Evolutionary conservation across 2,113 vertebrate species (phyloP).

Genomic region (Caloenas nicobarica): DNA sequence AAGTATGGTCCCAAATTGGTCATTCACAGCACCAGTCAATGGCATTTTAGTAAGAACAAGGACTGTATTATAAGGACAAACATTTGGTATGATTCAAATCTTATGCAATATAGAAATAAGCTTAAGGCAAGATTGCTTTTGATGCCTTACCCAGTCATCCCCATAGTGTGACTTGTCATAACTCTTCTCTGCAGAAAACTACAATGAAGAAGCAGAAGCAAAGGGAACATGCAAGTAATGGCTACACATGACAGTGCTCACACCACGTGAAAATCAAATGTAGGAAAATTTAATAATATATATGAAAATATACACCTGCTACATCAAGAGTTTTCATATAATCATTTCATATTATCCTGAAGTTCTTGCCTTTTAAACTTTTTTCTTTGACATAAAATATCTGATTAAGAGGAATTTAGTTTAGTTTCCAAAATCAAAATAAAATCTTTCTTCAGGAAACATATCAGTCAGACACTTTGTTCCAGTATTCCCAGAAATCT

Average conservation of each 20-base stretch:
- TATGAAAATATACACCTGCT: background rate
- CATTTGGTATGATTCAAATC: constrained; percentile 22
- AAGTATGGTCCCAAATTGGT: background rate
- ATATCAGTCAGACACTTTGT: background rate
- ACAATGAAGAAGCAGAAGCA: background rate
- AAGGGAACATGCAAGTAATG: background rate
- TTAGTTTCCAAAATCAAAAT: background rate
- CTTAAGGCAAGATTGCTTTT: constrained; percentile 39
- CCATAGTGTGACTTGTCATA: constrained; percentile 13
- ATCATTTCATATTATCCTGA: background rate
- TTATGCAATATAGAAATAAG: constrained; percentile 45
- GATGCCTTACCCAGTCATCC: background rate
- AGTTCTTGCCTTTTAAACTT: background rate
- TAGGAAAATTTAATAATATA: background rate
- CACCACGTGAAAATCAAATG: background rate
- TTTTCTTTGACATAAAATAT: background rate
- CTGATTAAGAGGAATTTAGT: background rate
- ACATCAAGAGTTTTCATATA: background rate
- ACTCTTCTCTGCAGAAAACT: background rate
- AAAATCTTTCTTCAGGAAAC: constrained; percentile 2
- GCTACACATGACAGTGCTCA: background rate
- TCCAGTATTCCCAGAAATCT: constrained; percentile 11
- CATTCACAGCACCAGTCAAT: background rate
- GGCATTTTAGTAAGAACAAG: constrained; percentile 2
- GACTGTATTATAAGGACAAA: constrained; percentile 17